Evolutionary conservation across 2,113 vertebrate species (phyloP), one percentile per base, ranked within the genome.

Genomic region (Thunnus maccoyii): DNA sequence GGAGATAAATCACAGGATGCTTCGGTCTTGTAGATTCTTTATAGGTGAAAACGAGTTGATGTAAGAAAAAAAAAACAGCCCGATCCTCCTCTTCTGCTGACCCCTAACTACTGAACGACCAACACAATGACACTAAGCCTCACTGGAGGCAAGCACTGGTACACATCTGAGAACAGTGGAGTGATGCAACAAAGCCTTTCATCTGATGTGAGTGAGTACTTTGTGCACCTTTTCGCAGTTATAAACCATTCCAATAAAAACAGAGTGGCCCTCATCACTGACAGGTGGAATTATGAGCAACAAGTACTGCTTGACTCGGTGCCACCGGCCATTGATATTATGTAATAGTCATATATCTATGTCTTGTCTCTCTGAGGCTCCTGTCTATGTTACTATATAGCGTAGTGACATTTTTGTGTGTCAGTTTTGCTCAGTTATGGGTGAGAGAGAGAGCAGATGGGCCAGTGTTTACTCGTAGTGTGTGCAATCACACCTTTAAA

Each of bases 401-500:
- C 8, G 0, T 36, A 55, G n/a, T 56, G 20, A 77, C 5, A 57
- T 69, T 20, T 65, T 47, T 83, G 22, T 48, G 16, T 62, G 74
- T 82, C 71, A 77, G 22, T 22, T 82, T 36, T 32, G 27, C 48
- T 75, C 58, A 63, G 72, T 81, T 71, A 55, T 41, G 73, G 63
- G 62, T 78, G 80, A 83, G 52, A 55, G 15, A 71, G 44, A 58
- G 17, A 72, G 67, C 63, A 66, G 52, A 89, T 60, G 56, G 79
- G 47, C 51, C 79, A 70, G 73, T 76, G 70, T 87, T 85, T 68
- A 68, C 60, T 50, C 20, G n/a, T 50, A 82, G 63, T 25, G 8
- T 56, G 60, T 82, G 72, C 48, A 78, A 84, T 91, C 71, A 60
- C 75, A 88, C 72, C 87, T 89, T 83, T 85, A 72, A 88, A 88